These are phyloP conservation scores for Pissodes strobi DNA, from an alignment of 1,140 invertebrate species.

Conservation along the genomic window DNA sequence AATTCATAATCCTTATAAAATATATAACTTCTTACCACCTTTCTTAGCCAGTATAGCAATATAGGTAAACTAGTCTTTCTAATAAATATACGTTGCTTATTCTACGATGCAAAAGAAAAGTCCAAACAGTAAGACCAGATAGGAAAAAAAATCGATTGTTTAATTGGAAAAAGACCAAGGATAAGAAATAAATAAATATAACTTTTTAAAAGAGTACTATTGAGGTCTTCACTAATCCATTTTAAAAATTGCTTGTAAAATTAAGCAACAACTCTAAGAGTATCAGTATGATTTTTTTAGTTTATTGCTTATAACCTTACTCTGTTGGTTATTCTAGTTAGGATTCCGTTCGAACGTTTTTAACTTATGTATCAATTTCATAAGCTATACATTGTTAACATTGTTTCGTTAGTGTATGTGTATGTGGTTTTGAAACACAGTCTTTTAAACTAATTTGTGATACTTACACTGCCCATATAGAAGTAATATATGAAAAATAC, in stretches of 20 bases:
- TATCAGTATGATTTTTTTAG: not conserved
- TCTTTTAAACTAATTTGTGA: constrained; percentile 50
- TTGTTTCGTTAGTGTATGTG: no score
- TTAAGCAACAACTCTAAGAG: no score
- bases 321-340: not conserved
- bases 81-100: constrained; percentile 12
- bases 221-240: no score
- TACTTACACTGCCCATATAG: constrained; percentile 50
- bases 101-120: constrained; percentile 25
- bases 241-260: constrained; percentile 14
- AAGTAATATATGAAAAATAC: constrained; percentile 49
- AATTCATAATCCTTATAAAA: no score
- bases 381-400: constrained; percentile 11
- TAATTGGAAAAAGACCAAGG: constrained; percentile 34
- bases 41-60: no score
- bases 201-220: no score
- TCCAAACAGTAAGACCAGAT: no score
- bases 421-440: constrained; percentile 34
- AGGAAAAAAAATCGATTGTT: constrained; percentile 2
- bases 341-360: not conserved
- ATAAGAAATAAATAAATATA: constrained; percentile 18
- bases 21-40: not conserved
- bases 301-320: not conserved
- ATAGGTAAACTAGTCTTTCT: no score
- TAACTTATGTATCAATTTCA: no score